Base-by-base conservation (phyloP, 2,888 invertebrate genomes). In the Danaus chrysippus region DNA sequence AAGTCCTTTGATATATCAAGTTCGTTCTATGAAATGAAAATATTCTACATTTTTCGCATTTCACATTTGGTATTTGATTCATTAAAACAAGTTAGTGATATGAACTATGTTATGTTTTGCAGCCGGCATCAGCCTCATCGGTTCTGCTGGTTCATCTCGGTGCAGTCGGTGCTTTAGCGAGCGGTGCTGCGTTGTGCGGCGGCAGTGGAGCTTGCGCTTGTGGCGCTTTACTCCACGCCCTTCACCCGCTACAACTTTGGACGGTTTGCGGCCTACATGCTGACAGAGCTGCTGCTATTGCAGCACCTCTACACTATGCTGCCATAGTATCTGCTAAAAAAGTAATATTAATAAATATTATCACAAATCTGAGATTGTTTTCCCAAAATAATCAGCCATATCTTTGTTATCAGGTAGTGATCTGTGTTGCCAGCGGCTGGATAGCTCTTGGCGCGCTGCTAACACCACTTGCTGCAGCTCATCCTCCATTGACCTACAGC, bases 201-300 rank as follows among this genome's bases (percentile, higher is more conserved):
- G 92, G 94, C 64, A 82, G 92, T 49, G 93, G 93, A 68, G 92
- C 92, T 57, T 93, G 93, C 54, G 90, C 92, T 10, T 95, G 95
- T 80, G 84, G 94, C 0, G 94, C 94, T 71, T 93, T 95, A 46
- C 94, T 94, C 66, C 82, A 95, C 53, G 92, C 95, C 67, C 93
- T 94, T 34, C 92, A 95, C 3, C 89, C 96, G 55, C 94, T 96
- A 73, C 95, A 95, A 3, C 89, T 96, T 68, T 96, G 96, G 96
- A 96, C 95, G 2, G 93, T 96, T 42, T 95, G 95, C 70, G 96
- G 95, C 5, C 90, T 96, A 66, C 96, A 96, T 76, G 95, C 94
- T 63, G 95, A 95, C 83, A 91, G 95, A 65, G 96, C 95, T 68
- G 95, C 95, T 66, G 96, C 96, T 53, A 96, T 96, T 59, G 94